Base-by-base conservation (phyloP, 2,888 invertebrate species). In the Rhagophthalmus giganteus region DNA sequence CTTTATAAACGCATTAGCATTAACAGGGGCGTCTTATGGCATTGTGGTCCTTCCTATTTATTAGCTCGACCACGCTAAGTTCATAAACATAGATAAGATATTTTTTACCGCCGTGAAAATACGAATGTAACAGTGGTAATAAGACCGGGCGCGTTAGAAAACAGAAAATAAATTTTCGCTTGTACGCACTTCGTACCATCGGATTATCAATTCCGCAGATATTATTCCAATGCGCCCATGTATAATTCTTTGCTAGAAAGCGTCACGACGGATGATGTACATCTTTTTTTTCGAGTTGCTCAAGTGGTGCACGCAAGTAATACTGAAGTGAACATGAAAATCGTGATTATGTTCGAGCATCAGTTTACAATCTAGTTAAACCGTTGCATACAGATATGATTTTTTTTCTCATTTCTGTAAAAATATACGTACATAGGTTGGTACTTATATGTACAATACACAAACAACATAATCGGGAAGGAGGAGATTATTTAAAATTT, bases 1-100 rank as follows among this genome's bases (percentile, higher is more conserved):
- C 63, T 67, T 64, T 65, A 64, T 61, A 53, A 64, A 66, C 64
- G 63, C 64, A 67, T 67, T 62, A 64, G 61, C 64, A 64, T 67
- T 56, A 57, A 57, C 47, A 50, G 42, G 53, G 60, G 60, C 59
- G 58, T 57, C 55, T 42, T 34, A 37, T 37, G 10, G 24, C 39
- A 48, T 59, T 59, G 48, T 45, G 26, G 41, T 40, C 38, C 30
- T 41, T 41, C 46, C 41, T 50, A 12, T 26, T 24, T 28, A 24
- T 12, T 6, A 37, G 8, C 14, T 26, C 42, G 42, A 30, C 10
- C 14, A 44, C 35, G 5, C 7, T 9, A 26, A 34, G 33, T 34
- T 9, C 9, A 34, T n/a, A n/a, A n/a, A n/a, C n/a, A n/a, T n/a
- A n/a, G n/a, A n/a, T n/a, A n/a, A n/a, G n/a, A n/a, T n/a, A n/a